Evolutionary conservation across 1,140 invertebrate species (phyloP), one percentile per base, ranked within the genome.

Genomic region (Pogonognathellus flavescens): DNA sequence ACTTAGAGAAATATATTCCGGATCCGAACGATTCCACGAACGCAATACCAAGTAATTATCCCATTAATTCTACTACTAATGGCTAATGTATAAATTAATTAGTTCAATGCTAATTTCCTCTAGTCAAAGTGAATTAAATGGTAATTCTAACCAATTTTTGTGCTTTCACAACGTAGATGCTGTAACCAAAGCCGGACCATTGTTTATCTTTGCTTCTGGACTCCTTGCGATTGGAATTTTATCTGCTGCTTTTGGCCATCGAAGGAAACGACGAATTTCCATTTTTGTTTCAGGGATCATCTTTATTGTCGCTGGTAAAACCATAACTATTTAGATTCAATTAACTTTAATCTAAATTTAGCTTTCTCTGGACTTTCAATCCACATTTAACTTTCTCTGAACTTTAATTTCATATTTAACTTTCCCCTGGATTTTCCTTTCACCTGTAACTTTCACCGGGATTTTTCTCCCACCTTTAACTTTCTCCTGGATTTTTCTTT

Each of bases 21-120:
- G 95, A 97, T 91, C 93, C 94, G 0, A 94, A 94, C 88, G 96
- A 97, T 90, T 96, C 95, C 16, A 96, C 95, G n/a, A 94, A 95
- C 91, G 95, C 95, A 76, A 96, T 97, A 92, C 95, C 95, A 91
- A 83, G 55, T 60, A 49, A 82, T 20, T 14, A 82, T 20, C n/a
- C 11, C 18, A 25, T 10, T 22, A 10, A 13, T 22, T 22, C 52
- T 31, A 22, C n/a, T 49, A 80, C 3, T 41, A 50, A 9, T 80
- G 25, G 8, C 11, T 14, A 13, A 80, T 80, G n/a, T 80, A 16
- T 5, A 80, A 49, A 49, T 80, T 20, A 66, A 55, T 55, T 55
- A n/a, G n/a, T 55, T 14, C 9, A 16, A 10, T 9, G 53, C 9
- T 14, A 5, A 55, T 9, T 14, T 55, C 2, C 3, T 55, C 11